Evolutionary conservation across 2,888 invertebrate species (phyloP), one percentile per base, ranked within the genome.

Genomic region (Lissonota sp.): DNA sequence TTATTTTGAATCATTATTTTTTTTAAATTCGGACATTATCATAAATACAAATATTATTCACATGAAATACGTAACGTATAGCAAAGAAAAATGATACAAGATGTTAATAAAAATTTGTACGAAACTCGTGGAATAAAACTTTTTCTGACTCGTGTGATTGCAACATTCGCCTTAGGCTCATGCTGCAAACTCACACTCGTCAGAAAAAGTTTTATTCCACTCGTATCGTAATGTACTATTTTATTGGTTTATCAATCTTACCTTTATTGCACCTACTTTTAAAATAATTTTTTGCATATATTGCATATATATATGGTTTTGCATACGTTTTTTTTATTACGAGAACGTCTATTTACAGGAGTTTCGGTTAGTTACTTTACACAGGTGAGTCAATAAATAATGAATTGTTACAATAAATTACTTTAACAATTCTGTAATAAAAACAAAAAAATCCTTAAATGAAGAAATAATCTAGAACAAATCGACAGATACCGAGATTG

Each of bases 291-390:
- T 53, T 53, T 6, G 5, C 53, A 3, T 14, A 14, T 14, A 76
- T 83, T 79, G 79, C 66, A 77, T 84, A 63, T 70, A 39, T 37
- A 58, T 62, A 70, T 77, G 64, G 53, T 70, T 73, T 74, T 55
- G 62, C 67, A 58, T 80, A 79, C 69, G 70, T 75, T 67, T 79
- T 74, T 66, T 91, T 91, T 90, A 90, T 90, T 91, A 89, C 76
- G 88, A 90, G 88, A 89, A 88, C 83, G 85, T 88, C 87, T 91
- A 92, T 91, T 88, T 91, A 91, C 91, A 92, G 87, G 90, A 87
- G 87, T 85, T 88, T 89, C 87, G 87, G 88, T 90, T 90, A 90
- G 84, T 89, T 85, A 86, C 85, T 84, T 87, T 88, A 83, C 84
- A 80, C 84, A 84, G 84, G 85, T 77, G 86, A 85, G 83, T 87